Percentiles rank a stretch among this genome's conserved stretches.
These are phyloP conservation scores for Sinopyrophorus schimmeli DNA, from an alignment of 2,888 invertebrate species.

Conservation along the genomic window DNA sequence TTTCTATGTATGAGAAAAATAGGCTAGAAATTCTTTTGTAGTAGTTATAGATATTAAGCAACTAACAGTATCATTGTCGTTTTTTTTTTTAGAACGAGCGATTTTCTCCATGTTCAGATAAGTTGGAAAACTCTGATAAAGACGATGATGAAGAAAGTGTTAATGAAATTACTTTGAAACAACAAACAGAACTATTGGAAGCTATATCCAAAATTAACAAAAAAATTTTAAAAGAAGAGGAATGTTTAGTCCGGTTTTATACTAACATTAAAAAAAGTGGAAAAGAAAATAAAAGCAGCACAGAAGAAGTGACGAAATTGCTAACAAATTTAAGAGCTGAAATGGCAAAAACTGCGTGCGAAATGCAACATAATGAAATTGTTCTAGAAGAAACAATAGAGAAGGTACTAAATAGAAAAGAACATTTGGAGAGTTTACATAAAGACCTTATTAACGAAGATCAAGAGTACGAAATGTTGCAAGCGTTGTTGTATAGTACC, in stretches of 20 bases:
- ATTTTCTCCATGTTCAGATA: conserved; percentile 53
- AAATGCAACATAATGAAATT: conserved; percentile 55
- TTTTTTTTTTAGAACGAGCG: conserved; percentile 41
- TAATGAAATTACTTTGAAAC: conserved; percentile 61
- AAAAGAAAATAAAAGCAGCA: conserved; percentile 42
- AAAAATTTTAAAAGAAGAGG: conserved; percentile 73
- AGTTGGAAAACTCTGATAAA: conserved; percentile 48
- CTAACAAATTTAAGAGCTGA: conserved; percentile 49
- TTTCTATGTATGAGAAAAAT: no score
- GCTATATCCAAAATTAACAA: conserved; percentile 74
- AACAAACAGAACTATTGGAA: conserved; percentile 73
- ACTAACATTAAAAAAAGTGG: conserved; percentile 57
- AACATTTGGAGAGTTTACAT: conserved; percentile 49
- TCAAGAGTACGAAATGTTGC: conserved; percentile 53
- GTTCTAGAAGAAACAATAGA: conserved; percentile 53
- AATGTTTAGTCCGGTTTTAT: conserved; percentile 68
- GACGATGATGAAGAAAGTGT: conserved; percentile 53
- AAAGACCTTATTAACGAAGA: conserved; percentile 51
- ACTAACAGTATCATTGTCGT: no score
- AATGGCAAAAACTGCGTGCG: conserved; percentile 54
- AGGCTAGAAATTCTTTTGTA: no score
- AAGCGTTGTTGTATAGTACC: conserved; percentile 50
- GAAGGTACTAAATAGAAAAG: conserved; percentile 45
- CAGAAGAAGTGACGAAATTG: conserved; percentile 47
- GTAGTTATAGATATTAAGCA: no score